Percentiles rank a stretch among this genome's conserved stretches.
Conservation (phyloP, 2,113 vertebrate species). For the Corydoras maculifer region DNA sequence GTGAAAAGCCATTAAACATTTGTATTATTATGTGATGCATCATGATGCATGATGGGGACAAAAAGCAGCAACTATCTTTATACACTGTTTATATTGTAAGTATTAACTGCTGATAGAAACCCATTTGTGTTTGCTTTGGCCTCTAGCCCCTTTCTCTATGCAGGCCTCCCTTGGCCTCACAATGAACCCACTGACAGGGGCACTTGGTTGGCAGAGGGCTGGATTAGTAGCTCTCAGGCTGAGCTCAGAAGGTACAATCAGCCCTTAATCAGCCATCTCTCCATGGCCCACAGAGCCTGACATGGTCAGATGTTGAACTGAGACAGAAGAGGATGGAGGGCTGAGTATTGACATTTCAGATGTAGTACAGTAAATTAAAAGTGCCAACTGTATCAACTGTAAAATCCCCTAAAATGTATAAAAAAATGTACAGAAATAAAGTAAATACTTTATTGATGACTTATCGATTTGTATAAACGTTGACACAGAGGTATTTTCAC, state of each 20-base stretch:
- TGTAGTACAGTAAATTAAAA: not conserved
- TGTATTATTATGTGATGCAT: no score
- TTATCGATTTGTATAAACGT: no score
- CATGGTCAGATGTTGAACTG: conserved; percentile 41
- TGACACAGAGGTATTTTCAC: no score
- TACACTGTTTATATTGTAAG: not conserved
- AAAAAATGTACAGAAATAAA: not conserved
- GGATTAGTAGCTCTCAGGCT: conserved; percentile 53
- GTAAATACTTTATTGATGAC: no score
- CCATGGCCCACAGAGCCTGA: conserved; percentile 43
- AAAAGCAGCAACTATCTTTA: no score
- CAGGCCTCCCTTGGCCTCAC: conserved; percentile 64
- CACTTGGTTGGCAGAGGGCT: conserved; percentile 55
- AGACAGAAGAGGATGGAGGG: not conserved
- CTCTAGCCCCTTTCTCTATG: conserved; percentile 40
- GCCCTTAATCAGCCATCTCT: conserved; percentile 48
- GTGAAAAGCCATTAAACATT: no score
- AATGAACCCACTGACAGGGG: conserved; percentile 62
- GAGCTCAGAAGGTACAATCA: conserved; percentile 22
- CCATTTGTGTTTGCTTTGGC: conserved; percentile 14
- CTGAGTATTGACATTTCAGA: conserved; percentile 6
- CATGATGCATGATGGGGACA: no score
- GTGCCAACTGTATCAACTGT: not conserved
- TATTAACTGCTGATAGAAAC: conserved; percentile 17
- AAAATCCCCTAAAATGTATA: no score